Conservation (phyloP, 2,113 vertebrate genomes). For the Phalacrocorax brasilianus region DNA sequence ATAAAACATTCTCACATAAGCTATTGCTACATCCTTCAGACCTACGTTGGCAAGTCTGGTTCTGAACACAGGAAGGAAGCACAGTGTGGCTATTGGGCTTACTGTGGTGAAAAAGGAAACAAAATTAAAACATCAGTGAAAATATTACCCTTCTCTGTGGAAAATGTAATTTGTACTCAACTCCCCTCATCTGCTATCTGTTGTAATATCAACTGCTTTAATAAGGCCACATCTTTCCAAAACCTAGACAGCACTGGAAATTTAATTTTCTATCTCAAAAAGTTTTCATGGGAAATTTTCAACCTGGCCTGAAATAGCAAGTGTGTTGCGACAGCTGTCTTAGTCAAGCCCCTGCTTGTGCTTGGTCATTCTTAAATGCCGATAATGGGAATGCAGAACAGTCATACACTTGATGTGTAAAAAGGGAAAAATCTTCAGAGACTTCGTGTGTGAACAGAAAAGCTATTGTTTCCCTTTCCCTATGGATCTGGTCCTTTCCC, state of each 20-base stretch:
- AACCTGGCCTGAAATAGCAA: not conserved
- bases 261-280: not conserved
- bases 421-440: constrained; percentile 9
- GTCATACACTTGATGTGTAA: not conserved
- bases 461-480: not conserved
- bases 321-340: not conserved
- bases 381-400: not conserved
- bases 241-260: not conserved
- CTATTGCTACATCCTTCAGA: not conserved
- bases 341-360: not conserved
- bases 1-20: not conserved
- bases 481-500: not conserved
- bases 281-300: not conserved
- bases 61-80: not conserved
- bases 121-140: not conserved
- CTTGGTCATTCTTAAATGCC: not conserved
- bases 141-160: not conserved
- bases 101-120: not conserved
- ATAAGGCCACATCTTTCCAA: not conserved
- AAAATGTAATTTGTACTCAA: not conserved
- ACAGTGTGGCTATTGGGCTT: not conserved
- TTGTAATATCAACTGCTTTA: not conserved
- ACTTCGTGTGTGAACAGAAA: constrained; percentile 1
- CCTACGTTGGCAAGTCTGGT: not conserved
- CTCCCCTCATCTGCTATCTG: not conserved